Evolutionary conservation across 2,888 invertebrate species (phyloP), one percentile per base, ranked within the genome.

Genomic region (Hydropsyche betteni): DNA sequence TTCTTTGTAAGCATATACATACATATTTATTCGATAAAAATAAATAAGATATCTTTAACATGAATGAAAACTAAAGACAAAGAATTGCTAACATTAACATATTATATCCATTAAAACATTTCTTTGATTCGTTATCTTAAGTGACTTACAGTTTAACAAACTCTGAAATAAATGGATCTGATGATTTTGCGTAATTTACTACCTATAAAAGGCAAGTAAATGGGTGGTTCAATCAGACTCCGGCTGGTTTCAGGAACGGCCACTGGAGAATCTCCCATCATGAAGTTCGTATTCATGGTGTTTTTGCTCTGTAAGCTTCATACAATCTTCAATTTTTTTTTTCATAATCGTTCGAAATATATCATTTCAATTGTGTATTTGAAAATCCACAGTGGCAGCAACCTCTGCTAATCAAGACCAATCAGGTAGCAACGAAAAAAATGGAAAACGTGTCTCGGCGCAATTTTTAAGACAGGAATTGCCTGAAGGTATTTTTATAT

Each of bases 281-380:
- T 70, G 70, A 70, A 70, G 70, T 51, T 53, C 53, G 10, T 53
- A 24, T 70, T 70, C 70, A 24, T 70, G 70, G 34, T 70, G 34
- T 52, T 16, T 34, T 8, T 53, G 70, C 70, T 70, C 14, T 16
- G 70, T 70, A 53, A 53, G 70, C 16, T 36, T n/a, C 5, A 16
- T 8, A 8, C 14, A 16, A 69, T 24, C 58, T 8, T 24, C 1
- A 24, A 24, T 24, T 24, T 2, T 24, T 24, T 24, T 24, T 24
- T n/a, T n/a, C n/a, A 24, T 24, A 24, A 1, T 24, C 1, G 24
- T 24, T 24, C 24, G 2, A 24, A 1, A 24, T 24, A 24, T 24
- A 24, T 2, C 6, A 55, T 55, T 16, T 4, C 1, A 24, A 38
- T 8, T 51, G 33, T 70, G 4, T 70, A 8, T 14, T 52, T 44